Base-by-base conservation (phyloP, 2,888 invertebrate genomes). In the Anoplius nigerrimus region DNA sequence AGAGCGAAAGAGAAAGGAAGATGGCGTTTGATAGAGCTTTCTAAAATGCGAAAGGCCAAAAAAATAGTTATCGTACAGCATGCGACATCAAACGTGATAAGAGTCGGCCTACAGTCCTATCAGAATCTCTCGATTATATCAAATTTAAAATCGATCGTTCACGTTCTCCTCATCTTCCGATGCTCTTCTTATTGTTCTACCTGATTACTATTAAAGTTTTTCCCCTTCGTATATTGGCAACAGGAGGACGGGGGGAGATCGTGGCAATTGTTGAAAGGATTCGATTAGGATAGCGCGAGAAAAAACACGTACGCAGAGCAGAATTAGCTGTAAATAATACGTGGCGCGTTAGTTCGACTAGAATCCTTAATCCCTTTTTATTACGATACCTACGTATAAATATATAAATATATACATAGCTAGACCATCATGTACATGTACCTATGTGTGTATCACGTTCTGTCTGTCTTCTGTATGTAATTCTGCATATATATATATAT, bases 381-480 rank as follows among this genome's bases (percentile, higher is more conserved):
- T 75, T 82, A 79, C 76, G 66, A 70, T 77, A 66, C 73, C 45
- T 54, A 55, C 20, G 16, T 34, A 69, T 66, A 63, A 18, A 53
- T 60, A 57, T 21, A 56, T 52, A 62, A 64, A 74, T 74, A 66
- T 65, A 71, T 69, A 71, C 65, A 57, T 60, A 65, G 43, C 56
- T 62, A 57, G 72, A 71, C 45, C 66, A 66, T 70, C 65, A 62
- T 76, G 71, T 75, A 74, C 70, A 69, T 77, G 69, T 76, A 76
- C 62, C 66, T 78, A 62, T 80, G 65, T 81, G 75, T 80, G 74
- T 80, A 74, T 78, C 70, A 62, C 72, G 67, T 78, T 79, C 64
- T 77, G 66, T 77, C 75, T 78, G 73, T 80, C 77, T 76, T 66
- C 34, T 48, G 72, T 79, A 79, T 76, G 75, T 78, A 82, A 76